phyloP scores from a whole-genome alignment of 2,797 vertebrate genomes.

The Myotis pilosus region DNA sequence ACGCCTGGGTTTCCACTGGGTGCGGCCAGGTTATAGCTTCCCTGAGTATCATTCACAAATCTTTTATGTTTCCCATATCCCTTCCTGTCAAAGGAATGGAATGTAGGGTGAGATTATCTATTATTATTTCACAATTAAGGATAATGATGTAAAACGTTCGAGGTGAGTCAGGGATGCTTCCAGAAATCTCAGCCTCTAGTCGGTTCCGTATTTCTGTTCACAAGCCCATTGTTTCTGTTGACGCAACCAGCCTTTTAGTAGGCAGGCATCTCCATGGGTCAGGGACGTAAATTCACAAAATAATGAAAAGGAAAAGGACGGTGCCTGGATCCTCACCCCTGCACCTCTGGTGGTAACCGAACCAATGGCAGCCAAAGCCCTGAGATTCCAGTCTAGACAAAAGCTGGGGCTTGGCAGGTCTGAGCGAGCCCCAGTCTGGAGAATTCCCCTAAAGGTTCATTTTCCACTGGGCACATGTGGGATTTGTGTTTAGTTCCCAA shows the following conservation, averaged over 20 bases:
- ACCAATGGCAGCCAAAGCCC: neutral
- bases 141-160: neutral
- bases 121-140: constrained; percentile 64
- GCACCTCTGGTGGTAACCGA: constrained; percentile 6
- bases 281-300: neutral
- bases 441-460: constrained; percentile 49
- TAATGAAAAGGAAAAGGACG: neutral
- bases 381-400: constrained; percentile 40
- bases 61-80: constrained; percentile 50
- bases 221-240: neutral
- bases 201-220: neutral
- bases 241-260: neutral
- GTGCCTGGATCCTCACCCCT: neutral
- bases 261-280: neutral
- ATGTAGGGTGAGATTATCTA: constrained; percentile 45
- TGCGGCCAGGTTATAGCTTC: constrained; percentile 25
- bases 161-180: constrained; percentile 45
- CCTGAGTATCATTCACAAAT: constrained; percentile 34
- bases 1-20: neutral
- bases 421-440: constrained; percentile 46
- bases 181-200: neutral
- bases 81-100: constrained; percentile 63
- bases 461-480: neutral
- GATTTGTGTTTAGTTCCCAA: constrained; percentile 28
- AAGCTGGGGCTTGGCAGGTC: constrained; percentile 34